Percentiles rank a stretch among this genome's conserved stretches.
These are phyloP conservation scores for Potorous gilbertii DNA, from an alignment of 2,797 vertebrate genomes.

Conservation along the genomic window DNA sequence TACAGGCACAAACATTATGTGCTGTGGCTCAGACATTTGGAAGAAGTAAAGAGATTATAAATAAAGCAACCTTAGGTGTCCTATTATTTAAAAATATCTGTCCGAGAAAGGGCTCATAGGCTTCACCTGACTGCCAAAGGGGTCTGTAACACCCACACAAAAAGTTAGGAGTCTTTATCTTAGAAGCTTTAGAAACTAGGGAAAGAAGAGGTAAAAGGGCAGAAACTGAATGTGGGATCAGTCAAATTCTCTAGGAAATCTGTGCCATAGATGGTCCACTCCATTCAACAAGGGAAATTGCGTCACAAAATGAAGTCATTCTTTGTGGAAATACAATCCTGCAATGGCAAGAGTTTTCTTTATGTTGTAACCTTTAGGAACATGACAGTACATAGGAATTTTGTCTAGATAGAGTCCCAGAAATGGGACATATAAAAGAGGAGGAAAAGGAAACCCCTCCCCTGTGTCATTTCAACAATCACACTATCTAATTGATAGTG, in stretches of 20 bases:
- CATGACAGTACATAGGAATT: neutral
- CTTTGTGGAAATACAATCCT: neutral
- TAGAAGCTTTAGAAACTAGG: neutral
- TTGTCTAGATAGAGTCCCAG: neutral
- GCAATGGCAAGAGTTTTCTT: neutral
- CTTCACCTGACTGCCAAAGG: neutral
- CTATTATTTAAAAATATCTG: neutral
- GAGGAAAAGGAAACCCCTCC: neutral
- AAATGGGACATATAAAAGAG: neutral
- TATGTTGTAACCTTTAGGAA: neutral
- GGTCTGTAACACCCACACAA: neutral
- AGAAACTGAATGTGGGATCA: neutral
- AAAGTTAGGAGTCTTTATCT: neutral
- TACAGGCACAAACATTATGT: neutral
- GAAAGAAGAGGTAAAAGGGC: neutral
- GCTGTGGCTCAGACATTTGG: neutral
- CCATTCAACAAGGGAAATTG: neutral
- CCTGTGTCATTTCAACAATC: neutral
- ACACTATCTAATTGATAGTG: neutral
- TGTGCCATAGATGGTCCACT: neutral
- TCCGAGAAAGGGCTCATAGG: neutral
- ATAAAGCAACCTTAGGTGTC: neutral
- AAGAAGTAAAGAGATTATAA: neutral
- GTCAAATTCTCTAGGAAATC: neutral
- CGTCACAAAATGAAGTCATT: neutral